Evolutionary conservation across 1,140 invertebrate species (phyloP), one percentile per base, ranked within the genome.

Genomic region (Bombus confusus): DNA sequence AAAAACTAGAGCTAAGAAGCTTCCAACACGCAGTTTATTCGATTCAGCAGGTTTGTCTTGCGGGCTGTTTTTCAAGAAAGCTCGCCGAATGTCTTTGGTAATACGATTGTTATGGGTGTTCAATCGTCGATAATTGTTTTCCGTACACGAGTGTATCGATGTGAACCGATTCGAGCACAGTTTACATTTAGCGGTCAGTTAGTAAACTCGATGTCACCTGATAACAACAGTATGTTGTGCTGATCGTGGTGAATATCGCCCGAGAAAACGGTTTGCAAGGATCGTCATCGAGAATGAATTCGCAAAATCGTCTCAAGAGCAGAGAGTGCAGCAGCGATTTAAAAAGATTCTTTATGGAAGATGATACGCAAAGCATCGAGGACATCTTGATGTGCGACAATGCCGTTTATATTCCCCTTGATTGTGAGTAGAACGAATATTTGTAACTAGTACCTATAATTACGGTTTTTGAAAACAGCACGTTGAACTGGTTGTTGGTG

Each of bases 151-250:
- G 47, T 39, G 79, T 76, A 41, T 28, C 28, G 28, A 18, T 31
- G n/a, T 39, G 34, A 59, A 37, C 71, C 18, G 41, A 43, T 34
- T 31, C 18, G 39, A 22, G 57, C 15, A 72, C 59, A 15, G 57
- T 82, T 86, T 62, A 80, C 80, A n/a, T 86, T 83, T 79, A 37
- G 71, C 78, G 74, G 64, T 69, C 76, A 62, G 62, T 86, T 82
- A 34, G 85, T 80, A 88, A 88, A 85, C 64, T 31, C 73, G 72
- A 47, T 64, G 75, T 88, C 74, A 76, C 66, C 28, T 34, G n/a
- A 9, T 28, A 64, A 64, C 57, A 84, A 81, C 9, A 73, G 15
- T 77, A 81, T 75, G 78, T 57, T n/a, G 34, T 18, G 28, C 28
- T 22, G n/a, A 34, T 41, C 13, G 74, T 62, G 43, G 8, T 25